These are phyloP conservation scores for Muricea muricata DNA, from an alignment of 92 coral and sea anemone species.

Conservation along the genomic window DNA sequence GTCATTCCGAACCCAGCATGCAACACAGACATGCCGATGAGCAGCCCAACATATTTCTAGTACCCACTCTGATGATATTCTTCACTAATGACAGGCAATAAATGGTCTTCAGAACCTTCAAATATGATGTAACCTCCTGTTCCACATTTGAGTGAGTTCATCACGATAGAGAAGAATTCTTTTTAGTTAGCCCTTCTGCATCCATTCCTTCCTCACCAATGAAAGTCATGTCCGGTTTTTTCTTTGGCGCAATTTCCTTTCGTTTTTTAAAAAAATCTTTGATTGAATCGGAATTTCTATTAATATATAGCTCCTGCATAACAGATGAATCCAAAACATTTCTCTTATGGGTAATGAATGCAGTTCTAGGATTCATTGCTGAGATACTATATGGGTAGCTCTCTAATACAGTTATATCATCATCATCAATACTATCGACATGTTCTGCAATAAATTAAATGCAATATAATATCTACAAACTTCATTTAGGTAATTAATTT, in stretches of 20 bases:
- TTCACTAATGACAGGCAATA: slow-evolving; percentile 65
- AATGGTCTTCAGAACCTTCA: slow-evolving; percentile 61
- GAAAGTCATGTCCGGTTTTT: too few species aligned
- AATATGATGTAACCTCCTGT: slow-evolving; percentile 64
- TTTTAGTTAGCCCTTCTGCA: too few species aligned
- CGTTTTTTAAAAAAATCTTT: too few species aligned
- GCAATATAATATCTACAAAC: background rate
- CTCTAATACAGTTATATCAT: background rate
- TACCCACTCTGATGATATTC: slow-evolving; percentile 70
- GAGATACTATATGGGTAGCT: background rate
- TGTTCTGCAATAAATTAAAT: background rate
- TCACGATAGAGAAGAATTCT: slow-evolving; percentile 70
- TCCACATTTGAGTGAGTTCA: slow-evolving; percentile 63
- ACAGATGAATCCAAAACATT: too few species aligned
- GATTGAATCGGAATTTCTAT: too few species aligned
- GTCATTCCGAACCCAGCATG: slow-evolving; percentile 63
- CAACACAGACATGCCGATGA: slow-evolving; percentile 68
- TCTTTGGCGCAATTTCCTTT: too few species aligned
- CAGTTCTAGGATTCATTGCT: too few species aligned
- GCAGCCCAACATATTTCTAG: slow-evolving; percentile 66
- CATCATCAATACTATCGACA: background rate
- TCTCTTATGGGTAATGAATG: too few species aligned
- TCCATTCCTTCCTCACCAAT: too few species aligned
- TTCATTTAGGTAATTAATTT: too few species aligned
- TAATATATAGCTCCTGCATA: too few species aligned